These are phyloP conservation scores for Botia almorhae DNA, from an alignment of 2,797 vertebrate genomes.

Conservation along the genomic window DNA sequence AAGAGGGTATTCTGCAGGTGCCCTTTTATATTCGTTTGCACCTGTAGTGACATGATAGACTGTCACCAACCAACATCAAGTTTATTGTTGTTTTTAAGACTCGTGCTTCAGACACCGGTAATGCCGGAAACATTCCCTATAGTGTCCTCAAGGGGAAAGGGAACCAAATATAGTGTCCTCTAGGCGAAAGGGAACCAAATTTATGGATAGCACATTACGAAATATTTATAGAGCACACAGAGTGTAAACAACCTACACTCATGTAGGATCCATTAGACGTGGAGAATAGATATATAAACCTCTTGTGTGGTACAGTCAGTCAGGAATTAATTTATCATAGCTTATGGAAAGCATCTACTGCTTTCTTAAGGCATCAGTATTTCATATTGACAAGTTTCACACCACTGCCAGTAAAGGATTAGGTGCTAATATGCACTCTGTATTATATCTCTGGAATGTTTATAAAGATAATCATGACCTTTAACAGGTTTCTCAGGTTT, in stretches of 20 bases:
- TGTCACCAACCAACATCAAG: no score
- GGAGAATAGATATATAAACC: not conserved
- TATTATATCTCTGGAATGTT: not conserved
- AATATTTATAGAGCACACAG: not conserved
- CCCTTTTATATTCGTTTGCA: no score
- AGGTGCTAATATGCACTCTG: slow-evolving; percentile 5
- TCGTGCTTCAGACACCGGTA: no score
- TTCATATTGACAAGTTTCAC: not conserved
- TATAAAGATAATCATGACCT: not conserved
- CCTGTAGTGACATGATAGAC: no score
- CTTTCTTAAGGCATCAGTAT: not conserved
- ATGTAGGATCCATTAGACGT: not conserved
- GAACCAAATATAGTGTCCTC: no score
- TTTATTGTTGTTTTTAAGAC: no score
- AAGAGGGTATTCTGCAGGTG: no score
- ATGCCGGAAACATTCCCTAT: no score
- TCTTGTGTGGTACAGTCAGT: not conserved
- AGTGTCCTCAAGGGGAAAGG: no score
- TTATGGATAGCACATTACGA: not conserved
- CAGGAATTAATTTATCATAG: not conserved
- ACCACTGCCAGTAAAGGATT: slow-evolving; percentile 31
- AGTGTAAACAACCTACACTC: not conserved
- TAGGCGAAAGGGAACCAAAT: not conserved
- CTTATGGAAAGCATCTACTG: not conserved
- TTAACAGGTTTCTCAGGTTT: not conserved